Percentiles rank a stretch among this genome's conserved stretches.
These are phyloP conservation scores for Campopleginae sp. DNA, from an alignment of 2,888 invertebrate genomes.

Conservation along the genomic window DNA sequence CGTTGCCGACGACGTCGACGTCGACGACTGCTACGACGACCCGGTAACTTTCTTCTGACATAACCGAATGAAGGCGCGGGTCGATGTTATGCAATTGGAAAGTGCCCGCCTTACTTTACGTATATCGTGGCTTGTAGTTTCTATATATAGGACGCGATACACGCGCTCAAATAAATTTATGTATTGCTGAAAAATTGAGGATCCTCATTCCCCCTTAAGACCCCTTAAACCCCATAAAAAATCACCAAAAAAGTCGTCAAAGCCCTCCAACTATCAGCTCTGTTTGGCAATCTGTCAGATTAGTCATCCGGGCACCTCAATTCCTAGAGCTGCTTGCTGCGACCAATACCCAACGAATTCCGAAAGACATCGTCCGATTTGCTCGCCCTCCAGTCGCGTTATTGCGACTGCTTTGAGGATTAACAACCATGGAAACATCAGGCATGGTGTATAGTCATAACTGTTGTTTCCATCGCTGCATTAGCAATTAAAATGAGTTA, in stretches of 20 bases:
- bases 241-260: background rate
- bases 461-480: background rate
- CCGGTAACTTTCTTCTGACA: slow-evolving; percentile 84
- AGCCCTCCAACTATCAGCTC: background rate
- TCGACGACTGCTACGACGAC: slow-evolving; percentile 58
- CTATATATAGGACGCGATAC: slow-evolving; percentile 14
- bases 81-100: slow-evolving; percentile 83
- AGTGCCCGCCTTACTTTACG: slow-evolving; percentile 84
- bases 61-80: slow-evolving; percentile 84
- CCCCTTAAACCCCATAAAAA: slow-evolving; percentile 3
- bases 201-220: background rate
- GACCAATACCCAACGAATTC: background rate
- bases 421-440: background rate
- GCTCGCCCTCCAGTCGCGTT: background rate
- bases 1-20: slow-evolving; percentile 60
- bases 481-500: slow-evolving; percentile 10
- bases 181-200: background rate
- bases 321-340: background rate
- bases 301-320: background rate
- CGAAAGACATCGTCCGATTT: background rate
- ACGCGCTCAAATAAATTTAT: slow-evolving; percentile 44
- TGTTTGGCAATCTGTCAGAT: slow-evolving; percentile 2
- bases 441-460: background rate
- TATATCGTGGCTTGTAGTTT: slow-evolving; percentile 74
- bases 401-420: background rate